Evolutionary conservation across 2,113 vertebrate genomes (phyloP).

Genomic region (Xiphophorus couchianus): DNA sequence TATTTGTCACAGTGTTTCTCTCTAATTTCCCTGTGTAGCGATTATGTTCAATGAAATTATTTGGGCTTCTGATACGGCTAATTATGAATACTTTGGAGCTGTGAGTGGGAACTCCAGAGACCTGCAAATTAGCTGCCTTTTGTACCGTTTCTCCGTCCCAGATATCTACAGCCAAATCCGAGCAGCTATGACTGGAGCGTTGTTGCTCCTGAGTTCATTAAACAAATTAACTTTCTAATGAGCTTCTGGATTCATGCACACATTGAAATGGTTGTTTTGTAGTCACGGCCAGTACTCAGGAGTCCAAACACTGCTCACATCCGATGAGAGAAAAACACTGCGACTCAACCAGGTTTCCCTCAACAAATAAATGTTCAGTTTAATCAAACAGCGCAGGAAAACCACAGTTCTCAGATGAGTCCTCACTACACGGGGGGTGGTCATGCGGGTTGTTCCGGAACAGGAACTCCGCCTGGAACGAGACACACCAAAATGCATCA

Average conservation of each 20-base stretch:
- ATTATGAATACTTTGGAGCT: constrained; percentile 68
- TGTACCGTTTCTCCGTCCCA: constrained; percentile 70
- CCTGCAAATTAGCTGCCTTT: constrained; percentile 65
- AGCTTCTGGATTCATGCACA: constrained; percentile 57
- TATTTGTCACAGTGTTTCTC: constrained; percentile 49
- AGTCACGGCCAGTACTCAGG: constrained; percentile 56
- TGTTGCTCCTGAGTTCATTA: constrained; percentile 71
- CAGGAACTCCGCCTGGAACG: constrained; percentile 76
- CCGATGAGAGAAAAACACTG: constrained; percentile 40
- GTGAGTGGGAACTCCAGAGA: constrained; percentile 58
- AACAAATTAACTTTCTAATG: constrained; percentile 75
- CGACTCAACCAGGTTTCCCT: neutral
- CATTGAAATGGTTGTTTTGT: constrained; percentile 60
- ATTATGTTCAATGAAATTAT: constrained; percentile 63
- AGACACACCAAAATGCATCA: constrained; percentile 16
- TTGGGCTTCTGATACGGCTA: constrained; percentile 54
- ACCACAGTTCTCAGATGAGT: neutral
- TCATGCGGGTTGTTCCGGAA: constrained; percentile 67
- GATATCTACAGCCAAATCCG: constrained; percentile 67
- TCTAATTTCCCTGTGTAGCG: constrained; percentile 64
- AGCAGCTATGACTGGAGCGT: constrained; percentile 65
- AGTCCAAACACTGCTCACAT: constrained; percentile 52
- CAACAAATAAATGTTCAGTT: neutral
- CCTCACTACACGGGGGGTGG: constrained; percentile 1
- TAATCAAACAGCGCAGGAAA: neutral